Percentiles rank a stretch among this genome's conserved stretches.
Conservation (phyloP, 1,140 invertebrate genomes). For the Trypoxylus dichotomus region DNA sequence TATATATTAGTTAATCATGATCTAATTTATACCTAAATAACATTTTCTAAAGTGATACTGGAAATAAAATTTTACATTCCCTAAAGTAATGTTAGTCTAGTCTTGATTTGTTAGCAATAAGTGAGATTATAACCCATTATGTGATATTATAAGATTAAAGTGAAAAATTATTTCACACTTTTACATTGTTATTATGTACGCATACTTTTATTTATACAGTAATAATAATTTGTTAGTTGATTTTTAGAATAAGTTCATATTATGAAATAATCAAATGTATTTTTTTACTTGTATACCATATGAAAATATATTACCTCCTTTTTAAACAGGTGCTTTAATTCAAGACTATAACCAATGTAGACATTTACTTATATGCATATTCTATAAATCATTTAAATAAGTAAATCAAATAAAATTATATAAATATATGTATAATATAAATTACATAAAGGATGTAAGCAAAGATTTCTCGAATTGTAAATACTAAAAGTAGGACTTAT, state of each 20-base stretch:
- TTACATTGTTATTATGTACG: neutral
- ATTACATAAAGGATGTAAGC: too few relatives aligned
- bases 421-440: too few relatives aligned
- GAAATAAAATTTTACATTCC: neutral
- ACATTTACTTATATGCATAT: neutral
- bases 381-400: neutral
- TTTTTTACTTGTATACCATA: conserved; percentile 8
- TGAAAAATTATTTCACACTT: neutral
- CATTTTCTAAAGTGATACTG: neutral
- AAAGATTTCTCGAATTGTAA: too few relatives aligned
- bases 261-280: conserved; percentile 7
- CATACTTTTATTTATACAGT: neutral
- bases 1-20: neutral
- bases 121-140: neutral
- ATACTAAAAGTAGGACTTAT: too few relatives aligned
- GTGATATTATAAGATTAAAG: conserved; percentile 1
- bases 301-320: conserved; percentile 8
- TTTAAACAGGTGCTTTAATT: neutral
- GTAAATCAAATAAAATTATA: too few relatives aligned
- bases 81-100: neutral
- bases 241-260: neutral
- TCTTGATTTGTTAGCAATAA: neutral
- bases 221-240: neutral
- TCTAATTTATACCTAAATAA: neutral
- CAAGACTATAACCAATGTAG: neutral